A percentile compares a stretch with the other conserved stretches of the same genome.
phyloP scores from a whole-genome alignment of 2,888 invertebrate species.

The Trachelus iudaicus region DNA sequence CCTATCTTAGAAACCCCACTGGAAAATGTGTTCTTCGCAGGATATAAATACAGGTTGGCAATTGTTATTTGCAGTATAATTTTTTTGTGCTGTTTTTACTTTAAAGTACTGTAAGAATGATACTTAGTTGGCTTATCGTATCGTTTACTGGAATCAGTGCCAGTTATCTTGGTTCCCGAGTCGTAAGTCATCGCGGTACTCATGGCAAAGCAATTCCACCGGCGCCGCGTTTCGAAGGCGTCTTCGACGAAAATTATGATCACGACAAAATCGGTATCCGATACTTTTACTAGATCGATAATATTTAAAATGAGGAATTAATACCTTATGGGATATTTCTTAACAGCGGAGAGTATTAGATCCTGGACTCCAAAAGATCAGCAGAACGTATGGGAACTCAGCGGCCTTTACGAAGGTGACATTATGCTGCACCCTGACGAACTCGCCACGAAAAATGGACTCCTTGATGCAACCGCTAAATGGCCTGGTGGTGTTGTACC shows the following conservation, averaged over 20 bases:
- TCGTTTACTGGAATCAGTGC: neutral
- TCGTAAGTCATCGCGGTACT: slow-evolving; percentile 15
- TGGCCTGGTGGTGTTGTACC: slow-evolving; percentile 71
- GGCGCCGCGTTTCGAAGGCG: slow-evolving; percentile 34
- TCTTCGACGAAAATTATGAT: slow-evolving; percentile 34
- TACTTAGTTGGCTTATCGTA: neutral
- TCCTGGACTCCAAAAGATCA: slow-evolving; percentile 66
- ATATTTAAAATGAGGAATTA: neutral
- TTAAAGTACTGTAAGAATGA: neutral
- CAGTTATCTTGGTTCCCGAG: neutral
- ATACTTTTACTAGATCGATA: neutral
- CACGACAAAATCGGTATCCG: slow-evolving; percentile 41
- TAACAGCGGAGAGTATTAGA: slow-evolving; percentile 50
- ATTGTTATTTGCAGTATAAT: neutral
- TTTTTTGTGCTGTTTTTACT: neutral
- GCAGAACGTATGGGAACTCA: slow-evolving; percentile 70
- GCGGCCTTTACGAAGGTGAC: slow-evolving; percentile 73
- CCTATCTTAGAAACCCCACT: neutral
- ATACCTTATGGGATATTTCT: neutral
- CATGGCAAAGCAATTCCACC: slow-evolving; percentile 34
- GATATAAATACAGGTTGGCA: neutral
- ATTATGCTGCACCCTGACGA: slow-evolving; percentile 68
- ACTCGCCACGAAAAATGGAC: slow-evolving; percentile 61
- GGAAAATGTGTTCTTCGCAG: neutral
- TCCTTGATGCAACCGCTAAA: slow-evolving; percentile 64